These are phyloP conservation scores for Synanthedon tipuliformis DNA, from an alignment of 2,888 invertebrate genomes.

Conservation along the genomic window DNA sequence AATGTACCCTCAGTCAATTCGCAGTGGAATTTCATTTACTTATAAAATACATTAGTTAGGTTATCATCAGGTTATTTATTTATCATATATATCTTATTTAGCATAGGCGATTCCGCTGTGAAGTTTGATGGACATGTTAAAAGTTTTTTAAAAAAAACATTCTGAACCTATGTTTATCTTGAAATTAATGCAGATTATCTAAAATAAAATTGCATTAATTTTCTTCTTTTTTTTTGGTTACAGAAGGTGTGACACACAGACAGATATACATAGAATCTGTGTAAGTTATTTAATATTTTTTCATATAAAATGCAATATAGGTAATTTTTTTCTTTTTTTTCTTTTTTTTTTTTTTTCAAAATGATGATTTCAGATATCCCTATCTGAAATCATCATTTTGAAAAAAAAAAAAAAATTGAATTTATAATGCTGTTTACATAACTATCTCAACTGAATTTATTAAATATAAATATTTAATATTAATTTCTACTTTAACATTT, in stretches of 20 bases:
- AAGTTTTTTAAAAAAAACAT: constrained; percentile 17
- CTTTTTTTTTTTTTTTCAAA: constrained; percentile 1
- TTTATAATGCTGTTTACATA: constrained; percentile 15
- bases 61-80: constrained; percentile 7
- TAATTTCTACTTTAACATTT: neutral
- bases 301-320: neutral
- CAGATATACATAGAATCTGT: neutral
- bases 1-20: constrained; percentile 46
- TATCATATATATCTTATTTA: constrained; percentile 29
- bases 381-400: too few relatives aligned
- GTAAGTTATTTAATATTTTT: neutral
- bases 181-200: neutral
- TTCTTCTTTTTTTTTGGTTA: neutral
- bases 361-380: constrained; percentile 18
- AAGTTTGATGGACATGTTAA: constrained; percentile 43
- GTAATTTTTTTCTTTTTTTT: neutral
- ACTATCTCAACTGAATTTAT: constrained; percentile 12
- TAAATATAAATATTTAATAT: neutral
- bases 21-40: constrained; percentile 20
- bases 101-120: constrained; percentile 47
- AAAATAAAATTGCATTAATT: neutral
- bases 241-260: neutral
- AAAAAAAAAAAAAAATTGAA: too few relatives aligned
- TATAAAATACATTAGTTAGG: constrained; percentile 36
- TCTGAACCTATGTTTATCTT: constrained; percentile 24